Evolutionary conservation across 2,888 invertebrate species (phyloP).

Genomic region (Thereva nobilitata): DNA sequence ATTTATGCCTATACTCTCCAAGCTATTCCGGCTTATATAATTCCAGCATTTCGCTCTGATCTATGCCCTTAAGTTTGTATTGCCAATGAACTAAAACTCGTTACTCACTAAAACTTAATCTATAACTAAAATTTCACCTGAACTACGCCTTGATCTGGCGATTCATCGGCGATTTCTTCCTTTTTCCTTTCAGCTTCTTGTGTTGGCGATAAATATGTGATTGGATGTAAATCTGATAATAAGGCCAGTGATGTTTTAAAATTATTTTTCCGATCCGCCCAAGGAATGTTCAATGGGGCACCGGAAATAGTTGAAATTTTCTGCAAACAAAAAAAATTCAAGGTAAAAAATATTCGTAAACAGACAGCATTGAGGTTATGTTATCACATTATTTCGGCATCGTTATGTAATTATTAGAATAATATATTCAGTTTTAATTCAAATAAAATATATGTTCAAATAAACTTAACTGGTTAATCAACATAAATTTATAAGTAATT

Average conservation of each 20-base stretch:
- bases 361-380: conserved; percentile 16
- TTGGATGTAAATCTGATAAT: conserved; percentile 15
- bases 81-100: too few relatives aligned
- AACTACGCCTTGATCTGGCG: background rate
- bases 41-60: too few relatives aligned
- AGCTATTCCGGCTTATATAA: too few relatives aligned
- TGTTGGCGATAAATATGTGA: conserved; percentile 9
- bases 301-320: background rate
- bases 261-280: conserved; percentile 4
- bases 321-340: conserved; percentile 1
- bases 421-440: conserved; percentile 21
- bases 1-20: too few relatives aligned
- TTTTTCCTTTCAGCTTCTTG: background rate
- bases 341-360: conserved; percentile 8
- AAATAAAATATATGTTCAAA: background rate
- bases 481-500: background rate
- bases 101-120: too few relatives aligned
- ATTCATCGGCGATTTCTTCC: background rate
- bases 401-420: conserved; percentile 22
- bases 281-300: background rate
- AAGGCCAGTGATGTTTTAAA: conserved; percentile 5
- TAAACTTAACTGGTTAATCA: background rate
- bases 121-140: background rate
- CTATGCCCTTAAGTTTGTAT: too few relatives aligned
- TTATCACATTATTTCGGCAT: background rate